Base-by-base conservation (phyloP, 37 sponge, comb jelly and placozoan genomes). In the Diacarnus erythraeanus region DNA sequence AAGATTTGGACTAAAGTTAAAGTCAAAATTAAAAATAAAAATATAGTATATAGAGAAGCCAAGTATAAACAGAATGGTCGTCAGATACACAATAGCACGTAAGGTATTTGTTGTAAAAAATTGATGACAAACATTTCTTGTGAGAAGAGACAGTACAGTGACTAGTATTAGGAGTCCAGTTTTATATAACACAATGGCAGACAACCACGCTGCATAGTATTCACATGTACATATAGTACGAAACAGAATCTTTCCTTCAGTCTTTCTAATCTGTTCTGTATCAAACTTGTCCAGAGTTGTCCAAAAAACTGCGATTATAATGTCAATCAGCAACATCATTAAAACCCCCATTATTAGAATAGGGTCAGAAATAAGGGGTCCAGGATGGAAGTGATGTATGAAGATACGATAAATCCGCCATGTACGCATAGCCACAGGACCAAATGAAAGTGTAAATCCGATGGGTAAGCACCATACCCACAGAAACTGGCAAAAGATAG, bases 341-440 rank as follows among this genome's bases (percentile, higher is more conserved):
- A 38, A 2, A 18, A 79, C 39, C 15, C 21, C 29, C 0, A 59
- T 17, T 2, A 58, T 36, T 2, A 72, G 61, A 39, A 72, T 35
- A 30, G 20, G 44, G 29, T 60, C 58, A 25, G 72, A 81, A 41
- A 72, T 72, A 42, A 81, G 30, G 44, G 42, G 72, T 20, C 81
- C 72, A 9, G 81, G 72, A 23, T 58, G 71, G n/a, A 26, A 42
- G 43, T 33, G 60, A 59, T 81, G 64, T 29, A 30, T 72, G 40
- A 80, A 71, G 29, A 71, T 80, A 18, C 80, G 42, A 42, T 70
- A 70, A 17, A 80, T 30, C 8, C 72, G 54, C 71, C 71, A 80
- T 6, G 80, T 80, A 8, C 61, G 54, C 44, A 69, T 31, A 33
- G 34, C 43, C 30, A 80, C 40, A 20, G 77, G 38, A 54, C 33